phyloP scores from a whole-genome alignment of 35 echinoderm and acorn worm genomes.

The Heliocidaris erythrogramma region DNA sequence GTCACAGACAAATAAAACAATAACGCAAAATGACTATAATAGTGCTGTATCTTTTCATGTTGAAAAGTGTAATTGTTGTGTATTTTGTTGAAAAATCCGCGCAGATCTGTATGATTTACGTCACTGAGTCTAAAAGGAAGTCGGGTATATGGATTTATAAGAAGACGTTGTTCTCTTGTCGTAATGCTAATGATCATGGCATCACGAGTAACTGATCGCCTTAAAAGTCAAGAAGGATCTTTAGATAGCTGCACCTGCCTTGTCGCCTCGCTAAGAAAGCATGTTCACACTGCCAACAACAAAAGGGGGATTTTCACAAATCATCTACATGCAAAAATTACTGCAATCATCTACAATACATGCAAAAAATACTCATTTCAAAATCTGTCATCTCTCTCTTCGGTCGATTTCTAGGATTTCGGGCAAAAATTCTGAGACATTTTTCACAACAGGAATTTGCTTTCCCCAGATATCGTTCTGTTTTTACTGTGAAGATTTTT shows the following conservation, averaged over 20 bases:
- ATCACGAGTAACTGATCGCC: not conserved
- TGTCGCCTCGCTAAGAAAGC: not conserved
- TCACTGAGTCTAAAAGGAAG: not conserved
- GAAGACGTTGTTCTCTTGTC: not conserved
- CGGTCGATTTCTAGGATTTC: no score
- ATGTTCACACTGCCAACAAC: not conserved
- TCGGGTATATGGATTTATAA: not conserved
- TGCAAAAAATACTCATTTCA: no score
- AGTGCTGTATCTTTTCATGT: not conserved
- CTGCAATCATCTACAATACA: no score
- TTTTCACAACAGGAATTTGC: no score
- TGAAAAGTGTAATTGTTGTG: not conserved
- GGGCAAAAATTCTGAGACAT: no score
- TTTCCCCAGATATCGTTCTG: no score
- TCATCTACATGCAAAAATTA: no score
- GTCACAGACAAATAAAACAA: no score
- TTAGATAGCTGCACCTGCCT: not conserved
- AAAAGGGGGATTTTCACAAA: not conserved
- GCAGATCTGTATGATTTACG: not conserved
- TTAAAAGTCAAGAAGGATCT: not conserved
- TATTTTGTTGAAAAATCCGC: not conserved
- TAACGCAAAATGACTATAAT: no score
- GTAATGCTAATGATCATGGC: not conserved
- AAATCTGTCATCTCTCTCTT: no score
- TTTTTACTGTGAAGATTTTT: no score